Evolutionary conservation across 1,140 invertebrate genomes (phyloP).

Genomic region (Octopus sinensis): DNA sequence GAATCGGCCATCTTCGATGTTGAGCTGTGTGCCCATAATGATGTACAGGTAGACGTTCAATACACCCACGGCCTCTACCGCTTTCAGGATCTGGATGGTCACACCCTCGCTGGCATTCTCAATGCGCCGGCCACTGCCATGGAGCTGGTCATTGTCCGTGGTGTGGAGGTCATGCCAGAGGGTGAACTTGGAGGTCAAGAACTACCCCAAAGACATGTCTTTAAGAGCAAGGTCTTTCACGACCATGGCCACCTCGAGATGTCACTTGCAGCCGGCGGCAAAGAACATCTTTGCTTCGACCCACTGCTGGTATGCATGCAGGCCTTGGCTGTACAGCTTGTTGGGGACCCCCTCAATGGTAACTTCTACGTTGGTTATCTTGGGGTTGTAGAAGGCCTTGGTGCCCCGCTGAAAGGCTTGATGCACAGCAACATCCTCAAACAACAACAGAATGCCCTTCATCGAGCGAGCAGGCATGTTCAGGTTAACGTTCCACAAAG

Average conservation of each 20-base stretch:
- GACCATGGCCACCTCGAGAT: not conserved
- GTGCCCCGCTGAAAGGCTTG: not conserved
- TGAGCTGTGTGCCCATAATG: not conserved
- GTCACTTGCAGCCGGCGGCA: not conserved
- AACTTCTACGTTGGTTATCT: slow-evolving; percentile 20
- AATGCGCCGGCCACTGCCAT: too few relatives aligned
- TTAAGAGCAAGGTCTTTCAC: not conserved
- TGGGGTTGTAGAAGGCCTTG: slow-evolving; percentile 22
- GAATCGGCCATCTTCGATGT: not conserved
- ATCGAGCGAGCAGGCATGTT: slow-evolving; percentile 12
- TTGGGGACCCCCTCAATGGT: slow-evolving; percentile 21
- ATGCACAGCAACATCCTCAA: slow-evolving; percentile 1
- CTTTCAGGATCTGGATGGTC: not conserved
- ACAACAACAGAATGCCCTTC: slow-evolving; percentile 21
- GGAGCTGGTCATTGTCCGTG: not conserved
- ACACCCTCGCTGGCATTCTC: slow-evolving; percentile 12
- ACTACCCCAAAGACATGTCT: not conserved
- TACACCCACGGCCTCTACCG: not conserved
- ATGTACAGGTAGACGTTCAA: not conserved
- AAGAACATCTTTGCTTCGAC: slow-evolving; percentile 14
- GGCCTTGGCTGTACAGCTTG: slow-evolving; percentile 18
- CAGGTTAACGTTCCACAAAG: slow-evolving; percentile 21
- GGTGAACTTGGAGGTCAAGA: slow-evolving; percentile 9
- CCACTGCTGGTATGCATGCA: slow-evolving; percentile 17
- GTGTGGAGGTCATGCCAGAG: slow-evolving; percentile 14